phyloP scores from a whole-genome alignment of 2,113 vertebrate species.

The Sprattus sprattus region DNA sequence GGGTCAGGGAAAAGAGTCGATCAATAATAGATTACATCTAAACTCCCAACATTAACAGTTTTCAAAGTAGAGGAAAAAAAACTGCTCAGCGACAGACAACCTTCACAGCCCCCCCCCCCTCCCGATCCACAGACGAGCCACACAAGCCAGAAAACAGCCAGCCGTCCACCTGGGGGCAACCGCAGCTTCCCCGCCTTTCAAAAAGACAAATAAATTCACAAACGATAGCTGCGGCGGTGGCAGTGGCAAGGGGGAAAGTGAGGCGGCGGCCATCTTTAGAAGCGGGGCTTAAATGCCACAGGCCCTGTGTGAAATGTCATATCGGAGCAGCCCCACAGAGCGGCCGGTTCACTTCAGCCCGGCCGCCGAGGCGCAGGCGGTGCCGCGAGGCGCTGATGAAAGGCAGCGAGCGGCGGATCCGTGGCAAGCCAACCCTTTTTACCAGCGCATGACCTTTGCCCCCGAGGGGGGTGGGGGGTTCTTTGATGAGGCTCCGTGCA shows the following conservation, averaged over 20 bases:
- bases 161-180: not conserved
- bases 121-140: not conserved
- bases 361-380: not conserved
- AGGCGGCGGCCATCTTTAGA: slow-evolving; percentile 70
- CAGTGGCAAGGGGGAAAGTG: slow-evolving; percentile 48
- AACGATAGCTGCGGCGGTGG: not conserved
- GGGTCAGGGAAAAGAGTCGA: slow-evolving; percentile 9
- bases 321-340: slow-evolving; percentile 69
- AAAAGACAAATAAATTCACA: not conserved
- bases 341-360: slow-evolving; percentile 32
- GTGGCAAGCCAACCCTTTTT: slow-evolving; percentile 67
- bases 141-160: slow-evolving; percentile 29
- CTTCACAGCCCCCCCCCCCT: slow-evolving; percentile 10
- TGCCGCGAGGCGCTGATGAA: slow-evolving; percentile 25
- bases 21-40: slow-evolving; percentile 48
- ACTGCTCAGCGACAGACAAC: no score
- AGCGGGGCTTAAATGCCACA: slow-evolving; percentile 78
- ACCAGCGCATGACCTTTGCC: slow-evolving; percentile 74
- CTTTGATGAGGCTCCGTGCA: slow-evolving; percentile 68
- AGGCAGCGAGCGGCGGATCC: slow-evolving; percentile 30
- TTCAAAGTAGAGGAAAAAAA: not conserved
- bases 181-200: not conserved
- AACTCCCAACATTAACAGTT: slow-evolving; percentile 45
- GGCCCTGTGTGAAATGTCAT: slow-evolving; percentile 82
- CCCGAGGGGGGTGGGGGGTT: slow-evolving; percentile 63